Percentiles rank a stretch among this genome's conserved stretches.
Evolutionary conservation across 2,797 vertebrate genomes (phyloP).

Genomic region (Sebastes goodei): DNA sequence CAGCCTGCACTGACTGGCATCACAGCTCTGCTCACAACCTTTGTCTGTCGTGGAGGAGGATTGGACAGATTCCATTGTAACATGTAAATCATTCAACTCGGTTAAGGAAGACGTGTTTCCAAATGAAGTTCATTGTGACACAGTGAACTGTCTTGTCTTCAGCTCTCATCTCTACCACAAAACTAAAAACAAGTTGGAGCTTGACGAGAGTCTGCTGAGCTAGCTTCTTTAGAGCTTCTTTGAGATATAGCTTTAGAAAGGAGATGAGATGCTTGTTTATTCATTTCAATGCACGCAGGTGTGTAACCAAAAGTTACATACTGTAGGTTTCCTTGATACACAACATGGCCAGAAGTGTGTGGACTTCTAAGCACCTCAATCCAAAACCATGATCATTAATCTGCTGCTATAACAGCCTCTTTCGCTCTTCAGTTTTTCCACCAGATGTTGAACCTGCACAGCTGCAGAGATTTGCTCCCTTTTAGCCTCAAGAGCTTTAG

Average conservation of each 20-base stretch:
- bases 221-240: neutral
- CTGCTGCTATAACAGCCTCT: too few species aligned
- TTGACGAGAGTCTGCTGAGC: neutral
- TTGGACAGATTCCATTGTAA: neutral
- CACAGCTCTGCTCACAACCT: neutral
- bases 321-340: too few species aligned
- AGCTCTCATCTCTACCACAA: neutral
- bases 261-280: neutral
- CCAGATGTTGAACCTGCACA: too few species aligned
- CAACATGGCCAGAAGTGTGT: too few species aligned
- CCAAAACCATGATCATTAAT: too few species aligned
- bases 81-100: neutral
- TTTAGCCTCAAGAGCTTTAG: neutral
- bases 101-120: neutral
- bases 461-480: neutral
- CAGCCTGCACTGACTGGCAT: neutral
- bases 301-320: too few species aligned
- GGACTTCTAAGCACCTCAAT: too few species aligned
- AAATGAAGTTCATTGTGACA: neutral
- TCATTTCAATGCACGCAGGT: neutral
- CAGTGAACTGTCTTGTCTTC: neutral
- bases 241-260: neutral
- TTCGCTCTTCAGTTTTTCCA: too few species aligned
- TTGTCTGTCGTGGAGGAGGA: neutral
- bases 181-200: conserved; percentile 10